These are phyloP conservation scores for Garra rufa DNA, from an alignment of 2,113 vertebrate species.

Conservation along the genomic window DNA sequence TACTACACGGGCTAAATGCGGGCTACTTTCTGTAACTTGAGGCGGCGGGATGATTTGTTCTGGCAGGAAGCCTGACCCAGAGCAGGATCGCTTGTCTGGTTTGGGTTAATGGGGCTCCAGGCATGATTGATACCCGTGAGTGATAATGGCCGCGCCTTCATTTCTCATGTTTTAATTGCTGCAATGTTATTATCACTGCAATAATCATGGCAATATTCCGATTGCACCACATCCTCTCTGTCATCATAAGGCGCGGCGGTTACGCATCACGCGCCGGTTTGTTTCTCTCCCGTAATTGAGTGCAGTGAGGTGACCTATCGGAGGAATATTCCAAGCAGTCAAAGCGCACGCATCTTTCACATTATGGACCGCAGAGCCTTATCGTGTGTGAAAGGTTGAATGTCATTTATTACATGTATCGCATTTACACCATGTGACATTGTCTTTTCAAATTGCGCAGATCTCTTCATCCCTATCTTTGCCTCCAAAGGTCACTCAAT, in stretches of 20 bases:
- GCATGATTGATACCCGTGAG: slow-evolving; percentile 46
- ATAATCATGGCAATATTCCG: slow-evolving; percentile 44
- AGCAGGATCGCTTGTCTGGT: slow-evolving; percentile 33
- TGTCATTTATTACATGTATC: slow-evolving; percentile 83
- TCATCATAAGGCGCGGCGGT: slow-evolving; percentile 14
- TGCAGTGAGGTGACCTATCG: slow-evolving; percentile 51
- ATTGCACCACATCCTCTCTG: slow-evolving; percentile 21
- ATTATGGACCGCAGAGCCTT: slow-evolving; percentile 71
- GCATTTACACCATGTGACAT: slow-evolving; percentile 98
- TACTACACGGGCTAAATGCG: background rate
- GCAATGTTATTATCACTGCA: slow-evolving; percentile 45
- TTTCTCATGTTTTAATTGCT: slow-evolving; percentile 50
- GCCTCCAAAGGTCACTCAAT: slow-evolving; percentile 95
- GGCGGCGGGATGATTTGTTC: slow-evolving; percentile 26
- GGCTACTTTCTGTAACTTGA: slow-evolving; percentile 21
- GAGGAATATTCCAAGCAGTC: slow-evolving; percentile 58
- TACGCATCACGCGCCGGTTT: slow-evolving; percentile 14
- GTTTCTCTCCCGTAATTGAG: slow-evolving; percentile 41
- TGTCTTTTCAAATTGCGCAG: slow-evolving; percentile 99
- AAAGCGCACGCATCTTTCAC: slow-evolving; percentile 63
- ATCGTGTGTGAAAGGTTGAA: slow-evolving; percentile 81
- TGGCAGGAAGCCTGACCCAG: slow-evolving; percentile 28
- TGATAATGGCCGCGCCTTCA: slow-evolving; percentile 38
- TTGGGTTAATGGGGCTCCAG: slow-evolving; percentile 49
- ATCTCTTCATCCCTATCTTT: slow-evolving; percentile 95